These are phyloP conservation scores for Trichechus manatus DNA, from an alignment of 2,113 vertebrate genomes.

Conservation along the genomic window DNA sequence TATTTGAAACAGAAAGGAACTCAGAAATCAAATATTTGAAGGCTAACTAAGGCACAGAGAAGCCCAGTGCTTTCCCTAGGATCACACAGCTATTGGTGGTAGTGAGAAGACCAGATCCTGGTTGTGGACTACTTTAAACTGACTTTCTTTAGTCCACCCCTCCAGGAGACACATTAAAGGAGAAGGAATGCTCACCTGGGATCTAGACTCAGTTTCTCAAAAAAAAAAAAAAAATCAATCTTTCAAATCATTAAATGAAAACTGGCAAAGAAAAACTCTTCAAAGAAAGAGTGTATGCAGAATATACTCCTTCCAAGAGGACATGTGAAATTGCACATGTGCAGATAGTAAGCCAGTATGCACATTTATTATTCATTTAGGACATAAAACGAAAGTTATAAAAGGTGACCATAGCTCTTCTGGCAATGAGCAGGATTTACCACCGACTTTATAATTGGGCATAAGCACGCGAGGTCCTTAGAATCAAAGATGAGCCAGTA, in stretches of 20 bases:
- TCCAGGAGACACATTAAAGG: neutral
- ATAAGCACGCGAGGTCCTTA: constrained; percentile 66
- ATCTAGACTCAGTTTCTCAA: neutral
- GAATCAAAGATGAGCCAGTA: constrained; percentile 71
- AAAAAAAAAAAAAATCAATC: neutral
- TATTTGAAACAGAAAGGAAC: neutral
- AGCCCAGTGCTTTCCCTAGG: constrained; percentile 10
- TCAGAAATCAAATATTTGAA: constrained; percentile 18
- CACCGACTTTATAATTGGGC: constrained; percentile 70
- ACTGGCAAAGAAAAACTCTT: constrained; percentile 3
- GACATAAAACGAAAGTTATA: constrained; percentile 71
- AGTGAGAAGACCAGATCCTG: neutral
- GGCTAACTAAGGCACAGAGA: constrained; percentile 10
- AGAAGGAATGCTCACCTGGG: constrained; percentile 39
- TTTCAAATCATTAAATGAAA: constrained; percentile 69
- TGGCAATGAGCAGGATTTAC: constrained; percentile 70
- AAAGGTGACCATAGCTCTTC: constrained; percentile 67
- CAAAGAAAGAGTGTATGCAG: constrained; percentile 46
- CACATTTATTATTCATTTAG: constrained; percentile 52
- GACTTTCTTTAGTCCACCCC: neutral
- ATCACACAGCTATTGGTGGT: neutral
- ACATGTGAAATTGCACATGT: neutral
- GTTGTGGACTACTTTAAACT: neutral
- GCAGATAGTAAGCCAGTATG: constrained; percentile 22
- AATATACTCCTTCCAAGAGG: neutral